Evolutionary conservation across 2,888 invertebrate genomes (phyloP).

Genomic region (Microchrysa polita): DNA sequence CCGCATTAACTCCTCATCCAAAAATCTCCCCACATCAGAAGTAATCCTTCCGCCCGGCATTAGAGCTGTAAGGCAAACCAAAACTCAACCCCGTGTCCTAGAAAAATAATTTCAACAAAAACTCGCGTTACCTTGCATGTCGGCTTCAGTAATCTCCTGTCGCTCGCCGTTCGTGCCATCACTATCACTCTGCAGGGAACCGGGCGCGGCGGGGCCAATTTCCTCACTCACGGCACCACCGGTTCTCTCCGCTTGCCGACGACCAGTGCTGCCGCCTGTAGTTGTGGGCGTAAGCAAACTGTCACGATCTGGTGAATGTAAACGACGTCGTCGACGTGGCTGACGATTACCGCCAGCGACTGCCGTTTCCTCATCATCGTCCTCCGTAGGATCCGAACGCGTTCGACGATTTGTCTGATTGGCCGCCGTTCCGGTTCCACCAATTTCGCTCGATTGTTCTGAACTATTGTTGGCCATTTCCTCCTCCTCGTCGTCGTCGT

Average conservation of each 20-base stretch:
- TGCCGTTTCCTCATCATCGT: constrained; percentile 16
- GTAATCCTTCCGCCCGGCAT: too few species aligned
- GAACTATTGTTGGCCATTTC: constrained; percentile 43
- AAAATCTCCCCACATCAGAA: too few species aligned
- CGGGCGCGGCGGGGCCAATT: too few species aligned
- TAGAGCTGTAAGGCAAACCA: constrained; percentile 6
- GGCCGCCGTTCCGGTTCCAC: constrained; percentile 36
- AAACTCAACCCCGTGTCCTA: too few species aligned
- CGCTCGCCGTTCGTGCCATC: constrained; percentile 37
- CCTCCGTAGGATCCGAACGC: neutral
- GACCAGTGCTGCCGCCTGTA: neutral
- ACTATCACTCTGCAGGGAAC: constrained; percentile 32
- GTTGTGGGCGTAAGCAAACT: neutral
- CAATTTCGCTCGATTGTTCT: constrained; percentile 46
- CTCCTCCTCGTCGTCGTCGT: constrained; percentile 46
- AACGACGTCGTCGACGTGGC: constrained; percentile 22
- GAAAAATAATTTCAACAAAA: neutral
- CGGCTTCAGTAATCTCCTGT: constrained; percentile 18
- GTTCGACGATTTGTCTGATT: constrained; percentile 24
- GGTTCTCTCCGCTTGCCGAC: too few species aligned
- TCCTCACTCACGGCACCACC: too few species aligned
- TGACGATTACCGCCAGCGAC: constrained; percentile 1
- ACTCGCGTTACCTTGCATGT: constrained; percentile 6
- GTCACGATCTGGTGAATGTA: neutral
- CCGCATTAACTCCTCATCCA: too few species aligned